Evolutionary conservation across 2,113 vertebrate species (phyloP).

Genomic region (Candoia aspera): DNA sequence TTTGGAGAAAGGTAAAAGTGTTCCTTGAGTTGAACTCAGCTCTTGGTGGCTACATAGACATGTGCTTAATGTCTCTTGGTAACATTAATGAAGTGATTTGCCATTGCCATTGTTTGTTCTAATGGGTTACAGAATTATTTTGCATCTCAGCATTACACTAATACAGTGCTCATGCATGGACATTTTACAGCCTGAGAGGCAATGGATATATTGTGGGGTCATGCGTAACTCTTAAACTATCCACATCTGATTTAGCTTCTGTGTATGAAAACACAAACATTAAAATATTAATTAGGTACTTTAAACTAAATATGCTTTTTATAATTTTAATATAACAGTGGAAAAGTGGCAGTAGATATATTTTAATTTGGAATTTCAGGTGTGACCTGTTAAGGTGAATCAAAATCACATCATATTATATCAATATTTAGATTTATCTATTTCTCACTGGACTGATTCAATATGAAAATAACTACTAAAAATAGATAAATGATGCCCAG

Average conservation of each 20-base stretch:
- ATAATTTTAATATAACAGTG: neutral
- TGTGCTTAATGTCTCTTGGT: neutral
- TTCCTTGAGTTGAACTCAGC: neutral
- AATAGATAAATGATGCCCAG: neutral
- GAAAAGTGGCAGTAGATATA: neutral
- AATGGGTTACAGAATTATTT: neutral
- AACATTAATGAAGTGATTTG: neutral
- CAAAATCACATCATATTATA: neutral
- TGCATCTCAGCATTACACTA: neutral
- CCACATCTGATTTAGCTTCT: neutral
- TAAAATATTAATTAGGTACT: neutral
- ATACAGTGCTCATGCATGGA: neutral
- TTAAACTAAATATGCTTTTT: neutral
- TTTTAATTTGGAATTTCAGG: neutral
- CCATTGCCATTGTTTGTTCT: neutral
- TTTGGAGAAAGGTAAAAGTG: neutral
- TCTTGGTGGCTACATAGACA: neutral
- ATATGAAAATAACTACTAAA: neutral
- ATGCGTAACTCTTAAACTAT: neutral
- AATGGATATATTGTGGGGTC: neutral
- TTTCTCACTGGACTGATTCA: neutral
- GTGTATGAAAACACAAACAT: neutral
- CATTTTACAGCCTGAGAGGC: neutral
- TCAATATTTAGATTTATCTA: neutral
- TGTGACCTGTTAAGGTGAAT: neutral